Evolutionary conservation across 2,797 vertebrate species (phyloP), one percentile per base, ranked within the genome.

Genomic region (Liparis tanakae): DNA sequence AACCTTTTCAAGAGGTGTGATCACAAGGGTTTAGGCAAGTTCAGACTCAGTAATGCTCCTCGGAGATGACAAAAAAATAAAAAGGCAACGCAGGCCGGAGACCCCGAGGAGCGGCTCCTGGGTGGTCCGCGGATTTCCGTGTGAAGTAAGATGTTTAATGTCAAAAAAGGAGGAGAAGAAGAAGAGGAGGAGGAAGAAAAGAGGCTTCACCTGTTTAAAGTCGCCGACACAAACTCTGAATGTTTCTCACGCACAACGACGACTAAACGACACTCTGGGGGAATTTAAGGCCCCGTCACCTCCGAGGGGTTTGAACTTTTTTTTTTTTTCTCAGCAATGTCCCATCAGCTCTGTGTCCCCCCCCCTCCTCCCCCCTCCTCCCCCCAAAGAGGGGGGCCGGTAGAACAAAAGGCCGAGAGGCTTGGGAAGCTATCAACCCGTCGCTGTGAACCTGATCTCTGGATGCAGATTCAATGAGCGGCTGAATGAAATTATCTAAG

Each of bases 1-100:
- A 99, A 98, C 97, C 97, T 98, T 98, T 98, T 98, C 96, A 98
- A 96, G 97, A 99, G 98, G 98, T 99, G 98, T 98, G 97, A 98
- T 97, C 97, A 97, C 97, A 96, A 98, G 97, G 97, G 97, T 97
- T 99, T 98, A 98, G 97, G 96, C 97, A 98, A 98, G 97, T 99
- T 98, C 97, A 98, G 98, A 95, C 97, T 96, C 95, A 96, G 97
- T 97, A 98, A 98, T 98, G 96, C 96, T 85, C 96, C 97, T 96
- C 90, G 95, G 95, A 96, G 96, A 96, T 93, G 96, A 96, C 95
- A 94, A 30, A 30, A 30, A 30, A 30, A 30, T 30, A 95, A 95
- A 90, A 86, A 85, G 80, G 86, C 85, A 91, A 86, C 92, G 88
- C 89, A 93, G 82, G 81, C 85, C 73, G 95, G 94, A 96, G 95